Conservation (phyloP, 2,113 vertebrate genomes). For the Muscicapa adusta region DNA sequence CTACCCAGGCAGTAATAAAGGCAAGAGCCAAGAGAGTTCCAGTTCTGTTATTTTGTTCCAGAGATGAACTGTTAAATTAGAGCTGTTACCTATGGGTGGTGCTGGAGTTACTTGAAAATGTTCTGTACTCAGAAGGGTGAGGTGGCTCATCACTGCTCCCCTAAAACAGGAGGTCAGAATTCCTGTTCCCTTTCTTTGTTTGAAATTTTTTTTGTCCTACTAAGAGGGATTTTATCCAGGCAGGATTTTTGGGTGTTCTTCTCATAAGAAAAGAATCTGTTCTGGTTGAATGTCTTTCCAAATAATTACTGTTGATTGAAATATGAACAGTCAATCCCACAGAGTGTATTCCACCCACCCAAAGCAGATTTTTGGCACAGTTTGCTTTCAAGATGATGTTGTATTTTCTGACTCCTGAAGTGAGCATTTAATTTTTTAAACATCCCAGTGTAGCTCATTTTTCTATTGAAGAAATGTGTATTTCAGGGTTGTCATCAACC, state of each 20-base stretch:
- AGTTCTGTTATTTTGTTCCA: neutral
- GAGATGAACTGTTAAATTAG: neutral
- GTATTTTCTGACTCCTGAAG: neutral
- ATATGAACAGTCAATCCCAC: neutral
- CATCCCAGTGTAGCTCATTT: neutral
- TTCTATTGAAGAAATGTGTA: neutral
- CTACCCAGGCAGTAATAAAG: neutral
- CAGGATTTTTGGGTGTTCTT: neutral
- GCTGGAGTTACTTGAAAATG: neutral
- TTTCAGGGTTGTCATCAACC: neutral
- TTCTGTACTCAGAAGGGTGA: neutral
- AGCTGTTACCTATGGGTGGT: neutral
- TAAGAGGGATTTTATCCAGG: neutral
- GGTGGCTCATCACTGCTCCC: neutral
- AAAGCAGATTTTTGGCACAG: conserved; percentile 12
- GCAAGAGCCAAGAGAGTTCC: neutral
- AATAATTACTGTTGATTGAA: conserved; percentile 1
- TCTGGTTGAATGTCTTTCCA: neutral
- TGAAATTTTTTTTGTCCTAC: neutral
- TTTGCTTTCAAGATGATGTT: neutral
- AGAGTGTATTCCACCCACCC: neutral
- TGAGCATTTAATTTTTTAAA: neutral
- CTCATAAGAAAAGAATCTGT: neutral
- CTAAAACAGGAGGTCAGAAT: neutral
- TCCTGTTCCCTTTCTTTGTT: neutral